Evolutionary conservation across 2,888 invertebrate genomes (phyloP), one percentile per base, ranked within the genome.

Genomic region (Erebia ligea): DNA sequence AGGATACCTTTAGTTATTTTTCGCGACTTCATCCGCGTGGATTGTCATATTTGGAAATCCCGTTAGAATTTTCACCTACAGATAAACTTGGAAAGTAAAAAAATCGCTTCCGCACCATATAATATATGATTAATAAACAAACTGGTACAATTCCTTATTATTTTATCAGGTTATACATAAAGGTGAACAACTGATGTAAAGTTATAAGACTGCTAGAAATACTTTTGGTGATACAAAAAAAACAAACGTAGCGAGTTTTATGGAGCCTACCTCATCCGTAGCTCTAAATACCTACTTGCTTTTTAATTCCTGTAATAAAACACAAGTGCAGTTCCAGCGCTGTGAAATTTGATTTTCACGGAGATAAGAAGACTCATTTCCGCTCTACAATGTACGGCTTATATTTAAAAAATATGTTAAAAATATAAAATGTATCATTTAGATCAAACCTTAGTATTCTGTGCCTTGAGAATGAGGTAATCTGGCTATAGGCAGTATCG

Each of bases 281-380:
- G 71, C 61, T 61, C 63, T 67, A 69, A 56, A 34, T 25, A 25
- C 25, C 34, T 34, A 70, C 71, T 67, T 73, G 70, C 63, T 63
- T 68, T 75, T 74, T 73, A 74, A 74, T 76, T 72, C 67, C 70
- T 63, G 73, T 73, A 73, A 73, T 73, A 75, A 75, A 74, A 69
- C 63, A 59, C 67, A 45, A 70, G 59, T 64, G 70, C 57, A 73
- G 68, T 67, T 73, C 73, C 64, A 73, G 52, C 73, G 61, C 68
- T 61, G 56, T 67, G 72, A 68, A 73, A 71, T 75, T 75, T 74
- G 74, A 75, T 76, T 68, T 72, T 68, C 73, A 62, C 62, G 59
- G 64, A 74, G 75, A 76, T 76, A 75, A 68, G 67, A 59, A 71
- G 66, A 56, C 57, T 58, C 59, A 75, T 73, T 76, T 71, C 72